These are phyloP conservation scores for Penaeus monodon DNA, from an alignment of 2,888 invertebrate species.

Conservation along the genomic window DNA sequence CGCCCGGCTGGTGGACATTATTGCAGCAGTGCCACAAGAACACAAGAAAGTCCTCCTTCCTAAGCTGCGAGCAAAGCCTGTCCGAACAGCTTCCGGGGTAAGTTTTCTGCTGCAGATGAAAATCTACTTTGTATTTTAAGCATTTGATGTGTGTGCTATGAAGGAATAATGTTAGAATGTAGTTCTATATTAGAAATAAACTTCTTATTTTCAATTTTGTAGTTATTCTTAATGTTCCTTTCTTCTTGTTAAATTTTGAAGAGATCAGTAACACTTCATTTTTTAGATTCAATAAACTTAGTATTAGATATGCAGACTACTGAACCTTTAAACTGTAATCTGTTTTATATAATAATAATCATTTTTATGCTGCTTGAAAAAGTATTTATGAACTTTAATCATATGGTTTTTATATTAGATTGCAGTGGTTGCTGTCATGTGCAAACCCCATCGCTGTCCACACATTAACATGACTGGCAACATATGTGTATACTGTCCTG, in stretches of 20 bases:
- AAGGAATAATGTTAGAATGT: too few species aligned
- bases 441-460: constrained; percentile 98
- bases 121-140: too few species aligned
- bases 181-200: background rate
- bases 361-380: too few species aligned
- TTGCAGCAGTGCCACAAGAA: constrained; percentile 95
- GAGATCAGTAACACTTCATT: too few species aligned
- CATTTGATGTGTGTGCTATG: too few species aligned
- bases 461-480: constrained; percentile 99
- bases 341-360: too few species aligned
- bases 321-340: too few species aligned
- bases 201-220: background rate
- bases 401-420: constrained; percentile 69
- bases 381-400: too few species aligned
- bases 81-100: constrained; percentile 97
- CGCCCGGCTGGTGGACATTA: constrained; percentile 97
- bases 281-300: too few species aligned
- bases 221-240: too few species aligned
- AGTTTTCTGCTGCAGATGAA: constrained; percentile 68
- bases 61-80: constrained; percentile 91
- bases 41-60: constrained; percentile 91
- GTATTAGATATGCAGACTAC: too few species aligned
- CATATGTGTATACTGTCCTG: constrained; percentile 99
- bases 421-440: constrained; percentile 99
- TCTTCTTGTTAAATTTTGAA: too few species aligned